Base-by-base conservation (phyloP, 2,113 vertebrate species). In the Limnothrissa miodon region DNA sequence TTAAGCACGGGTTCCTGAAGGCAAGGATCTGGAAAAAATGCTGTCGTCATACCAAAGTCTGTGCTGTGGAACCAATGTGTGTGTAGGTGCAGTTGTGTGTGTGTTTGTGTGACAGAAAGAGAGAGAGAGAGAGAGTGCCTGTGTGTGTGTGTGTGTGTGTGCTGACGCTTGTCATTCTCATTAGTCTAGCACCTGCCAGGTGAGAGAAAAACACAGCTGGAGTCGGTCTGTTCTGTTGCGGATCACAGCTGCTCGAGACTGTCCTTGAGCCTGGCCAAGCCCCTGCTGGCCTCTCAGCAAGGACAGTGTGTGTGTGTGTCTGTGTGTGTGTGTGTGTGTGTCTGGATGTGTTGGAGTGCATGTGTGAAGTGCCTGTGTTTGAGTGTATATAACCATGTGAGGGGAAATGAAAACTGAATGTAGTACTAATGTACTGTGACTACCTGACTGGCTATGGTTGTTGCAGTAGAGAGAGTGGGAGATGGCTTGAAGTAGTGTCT, bases 141-240 rank as follows among this genome's bases (percentile, higher is more conserved):
- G 66, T 39, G 66, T 74, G 81, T 87, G 45, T 36, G 86, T 81
- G 79, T 85, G 78, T 82, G 78, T 90, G 84, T 17, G 66, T 74
- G 66, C 66, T 74, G 66, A 74, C 66, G 66, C 66, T 74, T 36
- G 66, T 74, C 66, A 74, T 17, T 87, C 84, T 90, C 87, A 89
- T 88, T 80, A 89, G 87, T 90, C 89, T 90, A 87, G 90, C 90
- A 93, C 90, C 90, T 89, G 84, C 83, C 74, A 90, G 87, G 89
- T 88, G 87, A 85, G 79, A 83, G 39, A 53, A 84, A 92, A 90
- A 92, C 90, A 92, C 91, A 91, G 92, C 91, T 93, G 92, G 45
- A 51, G 82, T 59, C 66, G 25, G 33, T 74, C 66, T 74, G 66
- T 74, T 74, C 25, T 74, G 66, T 36, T 74, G 66, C 66, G 9